Evolutionary conservation across 2,888 invertebrate genomes (phyloP).

Genomic region (Orthosia incerta): DNA sequence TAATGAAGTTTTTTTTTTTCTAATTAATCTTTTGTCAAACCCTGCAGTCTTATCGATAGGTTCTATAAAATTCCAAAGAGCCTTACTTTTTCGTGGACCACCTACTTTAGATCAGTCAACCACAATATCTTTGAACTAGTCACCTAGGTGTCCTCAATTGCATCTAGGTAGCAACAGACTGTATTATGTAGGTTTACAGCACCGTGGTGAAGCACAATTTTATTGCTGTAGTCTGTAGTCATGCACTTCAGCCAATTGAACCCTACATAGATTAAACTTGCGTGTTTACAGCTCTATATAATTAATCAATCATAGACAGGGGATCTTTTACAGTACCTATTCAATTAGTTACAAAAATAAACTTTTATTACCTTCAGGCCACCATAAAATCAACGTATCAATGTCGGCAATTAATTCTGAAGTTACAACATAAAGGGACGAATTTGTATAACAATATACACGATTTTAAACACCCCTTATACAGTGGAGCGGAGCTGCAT

Average conservation of each 20-base stretch:
- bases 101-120: too few species aligned
- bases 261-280: slow-evolving; percentile 6
- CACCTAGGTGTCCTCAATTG: not conserved
- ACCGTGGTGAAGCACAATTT: not conserved
- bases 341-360: slow-evolving; percentile 20
- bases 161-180: not conserved
- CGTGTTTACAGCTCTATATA: slow-evolving; percentile 21
- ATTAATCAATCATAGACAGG: slow-evolving; percentile 7
- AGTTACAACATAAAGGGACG: slow-evolving; percentile 23
- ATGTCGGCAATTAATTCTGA: slow-evolving; percentile 35
- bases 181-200: not conserved
- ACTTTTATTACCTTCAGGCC: not conserved
- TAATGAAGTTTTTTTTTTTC: too few species aligned
- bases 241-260: slow-evolving; percentile 26
- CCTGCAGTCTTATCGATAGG: not conserved
- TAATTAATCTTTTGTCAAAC: not conserved
- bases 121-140: too few species aligned
- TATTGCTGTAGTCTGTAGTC: not conserved
- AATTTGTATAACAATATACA: slow-evolving; percentile 36
- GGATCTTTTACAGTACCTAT: not conserved
- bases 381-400: slow-evolving; percentile 24
- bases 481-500: slow-evolving; percentile 38
- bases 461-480: slow-evolving; percentile 44
- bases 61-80: not conserved
- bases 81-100: too few species aligned